Conservation (phyloP, 2,797 vertebrate species). For the Semotilus atromaculatus region DNA sequence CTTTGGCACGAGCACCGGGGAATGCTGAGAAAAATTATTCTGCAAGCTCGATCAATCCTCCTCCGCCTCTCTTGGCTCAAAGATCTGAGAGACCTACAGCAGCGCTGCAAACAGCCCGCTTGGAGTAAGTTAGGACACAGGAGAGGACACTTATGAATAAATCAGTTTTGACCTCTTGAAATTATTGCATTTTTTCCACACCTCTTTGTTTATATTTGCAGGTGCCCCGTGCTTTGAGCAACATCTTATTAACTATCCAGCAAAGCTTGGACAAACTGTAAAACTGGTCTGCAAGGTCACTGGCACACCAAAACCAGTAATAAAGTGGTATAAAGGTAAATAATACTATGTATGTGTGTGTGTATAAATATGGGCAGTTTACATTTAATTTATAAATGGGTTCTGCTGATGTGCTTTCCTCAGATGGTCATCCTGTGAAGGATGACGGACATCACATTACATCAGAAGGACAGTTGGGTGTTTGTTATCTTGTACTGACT, state of each 20-base stretch:
- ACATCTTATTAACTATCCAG: slow-evolving; percentile 83
- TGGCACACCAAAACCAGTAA: slow-evolving; percentile 84
- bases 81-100: slow-evolving; percentile 90
- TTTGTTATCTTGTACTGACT: slow-evolving; percentile 89
- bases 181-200: neutral
- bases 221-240: slow-evolving; percentile 88
- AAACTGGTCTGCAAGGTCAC: slow-evolving; percentile 91
- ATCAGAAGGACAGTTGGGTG: slow-evolving; percentile 86
- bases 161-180: neutral
- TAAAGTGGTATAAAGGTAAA: slow-evolving; percentile 95
- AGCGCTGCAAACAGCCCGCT: slow-evolving; percentile 78
- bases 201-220: slow-evolving; percentile 62
- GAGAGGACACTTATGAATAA: neutral
- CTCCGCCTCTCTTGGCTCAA: slow-evolving; percentile 95
- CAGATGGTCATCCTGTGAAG: slow-evolving; percentile 89
- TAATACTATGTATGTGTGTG: neutral
- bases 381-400: slow-evolving; percentile 7
- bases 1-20: slow-evolving; percentile 95
- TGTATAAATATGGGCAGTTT: neutral
- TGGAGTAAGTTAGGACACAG: slow-evolving; percentile 82
- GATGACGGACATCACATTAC: slow-evolving; percentile 93
- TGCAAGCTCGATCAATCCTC: slow-evolving; percentile 88
- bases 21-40: slow-evolving; percentile 87
- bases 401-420: slow-evolving; percentile 9
- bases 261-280: slow-evolving; percentile 89